A percentile compares a stretch with the other conserved stretches of the same genome.
phyloP scores from a whole-genome alignment of 2,888 invertebrate genomes.

The Pycnomerus fuliginosus region DNA sequence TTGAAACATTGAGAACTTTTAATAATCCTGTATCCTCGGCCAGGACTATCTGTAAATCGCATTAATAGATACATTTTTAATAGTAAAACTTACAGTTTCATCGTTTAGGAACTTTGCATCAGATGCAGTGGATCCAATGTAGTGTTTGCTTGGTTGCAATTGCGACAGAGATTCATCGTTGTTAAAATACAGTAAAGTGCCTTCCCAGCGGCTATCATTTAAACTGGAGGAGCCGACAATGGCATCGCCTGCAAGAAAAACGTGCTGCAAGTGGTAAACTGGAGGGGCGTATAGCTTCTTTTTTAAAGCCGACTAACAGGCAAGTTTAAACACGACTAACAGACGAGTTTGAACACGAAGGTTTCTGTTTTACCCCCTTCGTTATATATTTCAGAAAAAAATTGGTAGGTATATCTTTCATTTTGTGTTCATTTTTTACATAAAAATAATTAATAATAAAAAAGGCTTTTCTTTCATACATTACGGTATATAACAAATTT shows the following conservation, averaged over 20 bases:
- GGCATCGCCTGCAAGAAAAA: constrained; percentile 50
- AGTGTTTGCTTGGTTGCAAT: constrained; percentile 41
- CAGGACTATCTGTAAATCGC: constrained; percentile 45
- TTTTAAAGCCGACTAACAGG: too few relatives aligned
- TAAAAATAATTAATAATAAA: too few relatives aligned
- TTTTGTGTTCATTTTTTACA: too few relatives aligned
- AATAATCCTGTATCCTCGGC: constrained; percentile 60
- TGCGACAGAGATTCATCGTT: constrained; percentile 49
- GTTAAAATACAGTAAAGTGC: constrained; percentile 59
- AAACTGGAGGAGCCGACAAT: constrained; percentile 62
- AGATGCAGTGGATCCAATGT: constrained; percentile 54
- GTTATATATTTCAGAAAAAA: too few relatives aligned
- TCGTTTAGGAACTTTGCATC: constrained; percentile 50
- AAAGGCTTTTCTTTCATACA: too few relatives aligned
- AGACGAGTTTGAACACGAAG: too few relatives aligned
- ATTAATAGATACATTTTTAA: constrained; percentile 4
- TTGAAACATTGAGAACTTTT: constrained; percentile 43
- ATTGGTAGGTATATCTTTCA: too few relatives aligned
- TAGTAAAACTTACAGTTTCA: constrained; percentile 36
- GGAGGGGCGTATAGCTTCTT: too few relatives aligned
- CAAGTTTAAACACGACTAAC: too few relatives aligned
- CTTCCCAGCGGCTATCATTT: constrained; percentile 62
- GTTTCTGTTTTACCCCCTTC: too few relatives aligned
- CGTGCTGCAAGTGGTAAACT: neutral
- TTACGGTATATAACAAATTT: too few relatives aligned